Evolutionary conservation across 2,888 invertebrate species (phyloP).

Genomic region (Troides oblongomaculatus): DNA sequence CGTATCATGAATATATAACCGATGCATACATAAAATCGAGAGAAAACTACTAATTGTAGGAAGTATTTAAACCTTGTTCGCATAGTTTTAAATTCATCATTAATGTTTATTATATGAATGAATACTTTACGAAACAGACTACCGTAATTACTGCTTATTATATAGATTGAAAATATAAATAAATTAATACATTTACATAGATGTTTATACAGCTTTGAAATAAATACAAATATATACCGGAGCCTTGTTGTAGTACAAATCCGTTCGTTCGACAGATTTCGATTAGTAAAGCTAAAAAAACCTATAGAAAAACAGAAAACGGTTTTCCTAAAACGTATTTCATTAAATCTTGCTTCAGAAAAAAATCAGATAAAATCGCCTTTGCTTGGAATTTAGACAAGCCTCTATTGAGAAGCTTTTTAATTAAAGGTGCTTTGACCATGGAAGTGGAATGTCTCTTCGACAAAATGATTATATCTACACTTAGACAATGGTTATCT

Average conservation of each 20-base stretch:
- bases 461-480: constrained; percentile 67
- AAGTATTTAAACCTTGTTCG: no score
- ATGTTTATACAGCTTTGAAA: neutral
- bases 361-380: constrained; percentile 55
- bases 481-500: constrained; percentile 54
- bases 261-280: constrained; percentile 7
- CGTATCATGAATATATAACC: no score
- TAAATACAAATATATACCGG: neutral
- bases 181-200: neutral
- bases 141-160: neutral
- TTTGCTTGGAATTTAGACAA: constrained; percentile 71
- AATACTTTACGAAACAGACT: neutral
- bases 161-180: neutral
- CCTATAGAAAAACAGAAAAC: constrained; percentile 33
- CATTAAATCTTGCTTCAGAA: constrained; percentile 59
- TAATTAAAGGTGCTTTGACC: constrained; percentile 77
- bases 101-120: no score
- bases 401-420: constrained; percentile 69
- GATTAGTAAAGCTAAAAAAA: constrained; percentile 21
- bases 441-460: constrained; percentile 67
- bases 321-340: constrained; percentile 53
- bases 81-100: no score
- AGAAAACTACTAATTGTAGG: no score
- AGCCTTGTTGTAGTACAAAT: neutral
- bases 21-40: no score